Conservation (phyloP, 2,888 invertebrate genomes). For the Aromia moschata region DNA sequence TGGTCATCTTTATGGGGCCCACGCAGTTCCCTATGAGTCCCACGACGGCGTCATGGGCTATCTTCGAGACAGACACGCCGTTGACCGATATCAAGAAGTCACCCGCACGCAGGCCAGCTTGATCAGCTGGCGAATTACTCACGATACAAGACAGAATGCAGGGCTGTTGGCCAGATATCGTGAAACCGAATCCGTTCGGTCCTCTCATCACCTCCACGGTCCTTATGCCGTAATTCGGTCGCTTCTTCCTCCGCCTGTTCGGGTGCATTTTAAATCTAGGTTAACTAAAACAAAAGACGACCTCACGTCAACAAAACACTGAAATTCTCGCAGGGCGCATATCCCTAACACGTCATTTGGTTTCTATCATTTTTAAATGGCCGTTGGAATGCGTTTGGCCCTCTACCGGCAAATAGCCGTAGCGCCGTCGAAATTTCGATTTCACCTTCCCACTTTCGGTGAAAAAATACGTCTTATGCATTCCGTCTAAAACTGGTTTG, state of each 20-base stretch:
- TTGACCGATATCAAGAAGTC: conserved; percentile 94
- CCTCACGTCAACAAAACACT: conserved; percentile 32
- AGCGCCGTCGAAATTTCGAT: conserved; percentile 27
- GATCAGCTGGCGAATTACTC: conserved; percentile 87
- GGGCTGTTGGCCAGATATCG: conserved; percentile 95
- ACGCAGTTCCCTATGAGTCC: conserved; percentile 87
- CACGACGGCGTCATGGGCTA: conserved; percentile 93
- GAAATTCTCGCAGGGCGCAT: conserved; percentile 32
- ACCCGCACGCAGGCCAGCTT: conserved; percentile 89
- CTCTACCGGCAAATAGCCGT: conserved; percentile 46
- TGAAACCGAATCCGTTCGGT: conserved; percentile 94
- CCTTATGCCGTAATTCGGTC: conserved; percentile 78
- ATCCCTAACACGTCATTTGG: conserved; percentile 47
- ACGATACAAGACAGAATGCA: conserved; percentile 95
- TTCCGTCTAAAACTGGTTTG: conserved; percentile 38
- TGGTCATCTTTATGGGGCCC: conserved; percentile 84
- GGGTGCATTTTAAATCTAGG: conserved; percentile 65
- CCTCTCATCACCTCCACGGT: conserved; percentile 88
- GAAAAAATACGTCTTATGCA: conserved; percentile 39
- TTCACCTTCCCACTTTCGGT: conserved; percentile 28
- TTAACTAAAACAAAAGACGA: conserved; percentile 34
- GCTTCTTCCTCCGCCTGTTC: conserved; percentile 73
- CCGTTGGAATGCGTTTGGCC: conserved; percentile 52
- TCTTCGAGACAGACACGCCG: conserved; percentile 88
- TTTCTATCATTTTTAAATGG: conserved; percentile 57